A percentile compares a stretch with the other conserved stretches of the same genome.
Evolutionary conservation across 2,113 vertebrate species (phyloP).

Genomic region (Oxyruncus cristatus): DNA sequence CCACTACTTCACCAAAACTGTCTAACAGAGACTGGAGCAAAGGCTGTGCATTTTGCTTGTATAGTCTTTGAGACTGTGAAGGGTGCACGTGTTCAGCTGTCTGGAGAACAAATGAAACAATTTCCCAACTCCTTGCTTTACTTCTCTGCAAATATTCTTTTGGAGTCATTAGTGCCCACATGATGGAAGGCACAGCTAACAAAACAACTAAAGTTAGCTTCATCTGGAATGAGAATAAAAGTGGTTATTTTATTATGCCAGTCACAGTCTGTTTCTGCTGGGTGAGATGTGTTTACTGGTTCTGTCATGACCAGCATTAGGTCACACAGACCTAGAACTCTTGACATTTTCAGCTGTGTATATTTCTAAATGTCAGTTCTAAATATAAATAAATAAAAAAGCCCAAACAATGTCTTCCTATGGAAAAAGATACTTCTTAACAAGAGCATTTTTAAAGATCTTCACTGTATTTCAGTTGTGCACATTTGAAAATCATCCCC

Average conservation of each 20-base stretch:
- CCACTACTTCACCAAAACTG: background rate
- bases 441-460: background rate
- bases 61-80: background rate
- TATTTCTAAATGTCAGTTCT: background rate
- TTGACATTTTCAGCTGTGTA: background rate
- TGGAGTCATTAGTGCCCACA: background rate
- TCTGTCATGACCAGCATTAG: background rate
- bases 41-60: background rate
- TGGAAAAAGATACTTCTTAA: background rate
- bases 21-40: background rate
- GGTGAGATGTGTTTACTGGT: background rate
- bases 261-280: background rate
- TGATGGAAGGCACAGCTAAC: background rate
- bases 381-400: background rate
- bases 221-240: background rate
- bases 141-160: background rate
- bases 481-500: background rate
- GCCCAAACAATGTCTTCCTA: background rate
- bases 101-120: background rate
- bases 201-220: background rate
- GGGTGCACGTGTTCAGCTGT: background rate
- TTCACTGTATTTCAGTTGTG: background rate
- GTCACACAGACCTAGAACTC: background rate
- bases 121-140: background rate
- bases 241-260: background rate